phyloP scores from a whole-genome alignment of 1,140 invertebrate species.

The Lucilia sericata region DNA sequence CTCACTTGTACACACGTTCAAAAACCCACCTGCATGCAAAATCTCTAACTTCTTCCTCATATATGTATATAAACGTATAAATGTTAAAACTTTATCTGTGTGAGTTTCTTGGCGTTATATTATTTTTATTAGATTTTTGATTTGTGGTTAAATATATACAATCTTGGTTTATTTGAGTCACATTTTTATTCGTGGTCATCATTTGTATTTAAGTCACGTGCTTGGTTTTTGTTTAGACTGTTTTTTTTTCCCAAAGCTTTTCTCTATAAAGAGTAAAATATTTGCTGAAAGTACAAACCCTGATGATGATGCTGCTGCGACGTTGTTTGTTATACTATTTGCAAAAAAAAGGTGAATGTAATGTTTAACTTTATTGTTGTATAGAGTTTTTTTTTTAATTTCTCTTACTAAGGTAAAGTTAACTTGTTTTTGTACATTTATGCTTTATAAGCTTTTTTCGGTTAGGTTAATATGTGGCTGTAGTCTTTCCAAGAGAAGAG shows the following conservation, averaged over 20 bases:
- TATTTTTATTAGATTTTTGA: constrained; percentile 13
- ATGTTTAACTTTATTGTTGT: constrained; percentile 21
- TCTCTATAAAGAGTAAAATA: background rate
- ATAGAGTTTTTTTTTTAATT: constrained; percentile 3
- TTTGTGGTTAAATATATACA: constrained; percentile 17
- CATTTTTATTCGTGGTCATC: constrained; percentile 1
- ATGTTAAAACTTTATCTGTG: background rate
- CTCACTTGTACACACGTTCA: too few species aligned
- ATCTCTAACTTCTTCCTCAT: too few species aligned
- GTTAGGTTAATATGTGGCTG: background rate
- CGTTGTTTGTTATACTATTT: background rate
- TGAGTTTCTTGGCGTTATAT: background rate
- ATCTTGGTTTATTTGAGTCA: background rate
- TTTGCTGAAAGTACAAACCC: background rate
- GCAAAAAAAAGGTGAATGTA: constrained; percentile 15
- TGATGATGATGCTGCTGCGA: background rate
- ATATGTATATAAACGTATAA: background rate
- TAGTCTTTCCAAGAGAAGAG: background rate
- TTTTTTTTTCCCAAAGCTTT: background rate
- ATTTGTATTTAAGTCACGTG: constrained; percentile 23
- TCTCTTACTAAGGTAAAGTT: background rate
- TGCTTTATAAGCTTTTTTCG: background rate
- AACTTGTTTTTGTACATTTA: too few species aligned
- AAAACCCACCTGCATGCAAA: too few species aligned
- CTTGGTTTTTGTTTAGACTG: background rate